Conservation (phyloP, 2,888 invertebrate genomes). For the Lucinisca nassula region DNA sequence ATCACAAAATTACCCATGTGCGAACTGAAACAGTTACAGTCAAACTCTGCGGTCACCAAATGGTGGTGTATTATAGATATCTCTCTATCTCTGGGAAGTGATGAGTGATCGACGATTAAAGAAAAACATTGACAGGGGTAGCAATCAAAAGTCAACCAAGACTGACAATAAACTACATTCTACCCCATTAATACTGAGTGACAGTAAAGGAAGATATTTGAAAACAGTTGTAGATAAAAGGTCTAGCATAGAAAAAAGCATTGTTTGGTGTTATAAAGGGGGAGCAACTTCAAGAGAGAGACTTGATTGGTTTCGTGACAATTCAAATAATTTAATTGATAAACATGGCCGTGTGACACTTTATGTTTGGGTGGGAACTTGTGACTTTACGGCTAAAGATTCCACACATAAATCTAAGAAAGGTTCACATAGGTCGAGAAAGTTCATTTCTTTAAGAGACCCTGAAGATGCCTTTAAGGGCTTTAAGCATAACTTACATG, state of each 20-base stretch:
- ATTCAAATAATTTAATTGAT: neutral
- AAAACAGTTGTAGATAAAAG: neutral
- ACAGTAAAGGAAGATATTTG: conserved; percentile 30
- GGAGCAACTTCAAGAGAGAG: neutral
- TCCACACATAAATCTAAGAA: no score
- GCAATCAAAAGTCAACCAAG: neutral
- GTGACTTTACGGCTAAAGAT: conserved; percentile 21
- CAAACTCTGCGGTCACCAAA: neutral
- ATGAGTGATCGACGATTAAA: neutral
- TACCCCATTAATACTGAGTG: conserved; percentile 17
- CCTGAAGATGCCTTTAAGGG: no score
- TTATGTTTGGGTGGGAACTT: conserved; percentile 33
- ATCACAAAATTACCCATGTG: neutral
- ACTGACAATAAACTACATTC: neutral
- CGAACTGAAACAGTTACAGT: neutral
- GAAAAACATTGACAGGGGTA: neutral
- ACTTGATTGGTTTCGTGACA: neutral
- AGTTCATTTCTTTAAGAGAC: no score
- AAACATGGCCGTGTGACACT: neutral
- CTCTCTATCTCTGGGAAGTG: neutral
- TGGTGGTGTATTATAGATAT: neutral
- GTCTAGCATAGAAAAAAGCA: neutral
- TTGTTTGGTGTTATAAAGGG: conserved; percentile 3
- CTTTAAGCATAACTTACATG: neutral
- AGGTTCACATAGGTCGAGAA: no score